Percentiles rank a stretch among this genome's conserved stretches.
Conservation (phyloP, 2,888 invertebrate species). For the Anodontia alba region DNA sequence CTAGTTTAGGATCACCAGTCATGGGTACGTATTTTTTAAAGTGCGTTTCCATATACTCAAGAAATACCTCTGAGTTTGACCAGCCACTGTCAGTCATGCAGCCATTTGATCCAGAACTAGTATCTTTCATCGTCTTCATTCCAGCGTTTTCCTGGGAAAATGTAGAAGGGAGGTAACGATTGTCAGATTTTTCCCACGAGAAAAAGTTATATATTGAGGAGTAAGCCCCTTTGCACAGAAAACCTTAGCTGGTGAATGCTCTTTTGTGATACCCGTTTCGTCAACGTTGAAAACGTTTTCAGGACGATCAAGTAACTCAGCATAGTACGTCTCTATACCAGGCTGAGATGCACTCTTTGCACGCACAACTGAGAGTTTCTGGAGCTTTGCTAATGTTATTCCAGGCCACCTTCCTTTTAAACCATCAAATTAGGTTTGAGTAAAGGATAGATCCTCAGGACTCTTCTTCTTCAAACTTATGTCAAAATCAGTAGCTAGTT, state of each 20-base stretch:
- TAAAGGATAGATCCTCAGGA: slow-evolving; percentile 21
- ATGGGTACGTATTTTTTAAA: too few relatives aligned
- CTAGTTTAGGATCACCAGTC: too few relatives aligned
- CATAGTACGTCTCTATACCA: slow-evolving; percentile 21
- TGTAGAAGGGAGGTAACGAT: slow-evolving; percentile 38
- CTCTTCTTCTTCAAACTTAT: too few relatives aligned
- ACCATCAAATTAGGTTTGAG: slow-evolving; percentile 4
- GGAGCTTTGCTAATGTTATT: slow-evolving; percentile 18
- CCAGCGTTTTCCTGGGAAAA: too few relatives aligned
- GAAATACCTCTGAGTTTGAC: too few relatives aligned
- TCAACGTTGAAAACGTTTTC: slow-evolving; percentile 42
- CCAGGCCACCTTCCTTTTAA: slow-evolving; percentile 32
- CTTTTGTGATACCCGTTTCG: slow-evolving; percentile 33
- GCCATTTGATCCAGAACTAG: too few relatives aligned
- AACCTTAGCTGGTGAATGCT: slow-evolving; percentile 21
- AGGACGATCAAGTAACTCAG: slow-evolving; percentile 17
- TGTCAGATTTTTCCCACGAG: slow-evolving; percentile 31
- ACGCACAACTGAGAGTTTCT: slow-evolving; percentile 32
- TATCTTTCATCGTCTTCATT: too few relatives aligned
- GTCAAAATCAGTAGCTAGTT: too few relatives aligned
- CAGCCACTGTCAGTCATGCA: too few relatives aligned
- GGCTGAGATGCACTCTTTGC: slow-evolving; percentile 32
- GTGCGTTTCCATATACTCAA: too few relatives aligned
- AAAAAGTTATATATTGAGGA: slow-evolving; percentile 28
- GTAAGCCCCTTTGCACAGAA: slow-evolving; percentile 19